Evolutionary conservation across 2,113 vertebrate species (phyloP), one percentile per base, ranked within the genome.

Genomic region (Fulica atra): DNA sequence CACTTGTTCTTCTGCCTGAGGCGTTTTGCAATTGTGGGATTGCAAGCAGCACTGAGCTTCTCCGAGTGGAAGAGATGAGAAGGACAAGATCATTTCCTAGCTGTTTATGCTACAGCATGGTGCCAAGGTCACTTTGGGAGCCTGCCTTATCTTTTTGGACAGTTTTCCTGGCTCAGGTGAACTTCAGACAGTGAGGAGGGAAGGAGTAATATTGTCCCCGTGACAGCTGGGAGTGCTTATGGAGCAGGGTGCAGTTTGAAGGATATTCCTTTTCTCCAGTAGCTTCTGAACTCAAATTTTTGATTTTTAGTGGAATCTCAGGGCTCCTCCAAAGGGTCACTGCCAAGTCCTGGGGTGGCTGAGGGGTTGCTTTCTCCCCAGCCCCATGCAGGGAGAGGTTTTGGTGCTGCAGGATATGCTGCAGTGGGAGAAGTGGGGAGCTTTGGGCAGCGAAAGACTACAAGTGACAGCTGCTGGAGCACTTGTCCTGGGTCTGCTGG

Each of bases 161-260:
- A 7, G 5, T 33, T 70, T 12, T 69, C 15, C 54, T 24, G 25
- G 36, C 64, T 24, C n/a, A 18, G 21, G 40, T 56, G 60, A 66
- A 16, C 65, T 40, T 63, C 42, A 42, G 28, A n/a, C 7, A 38
- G 17, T 25, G 24, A 57, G 74, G 36, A 36, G 28, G 33, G 40
- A 60, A 76, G 71, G 24, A 68, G 35, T 59, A 64, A 15, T 6
- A 9, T 14, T 26, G 31, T 38, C 35, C 57, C 38, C 1, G 8
- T 12, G 29, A 11, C 25, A 20, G 2, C 1, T 0, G 0, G n/a
- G 29, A 46, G 28, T 2, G 2, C 16, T 10, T 4, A 7, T 2
- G 6, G 76, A 72, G n/a, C 63, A 64, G 66, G 8, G 16, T 7
- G 70, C 10, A 5, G 5, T 38, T 86, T 24, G 60, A 72, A 44